Evolutionary conservation across 2,113 vertebrate species (phyloP), one percentile per base, ranked within the genome.

Genomic region (Dicentrarchus labrax): DNA sequence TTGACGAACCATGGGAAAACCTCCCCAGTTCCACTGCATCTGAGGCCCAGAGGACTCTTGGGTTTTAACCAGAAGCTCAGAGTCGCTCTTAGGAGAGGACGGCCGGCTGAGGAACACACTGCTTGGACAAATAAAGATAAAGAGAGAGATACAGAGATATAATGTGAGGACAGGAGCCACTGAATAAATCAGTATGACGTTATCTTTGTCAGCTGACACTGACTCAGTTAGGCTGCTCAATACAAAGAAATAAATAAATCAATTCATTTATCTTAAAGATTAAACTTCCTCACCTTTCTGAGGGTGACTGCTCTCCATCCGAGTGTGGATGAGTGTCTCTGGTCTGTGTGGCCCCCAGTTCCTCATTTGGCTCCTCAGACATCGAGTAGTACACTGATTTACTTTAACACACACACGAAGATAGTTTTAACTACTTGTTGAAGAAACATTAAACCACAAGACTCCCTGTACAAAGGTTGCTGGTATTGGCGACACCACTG

Each of bases 1-100:
- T n/a, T 15, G 69, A 80, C 85, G 1, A 82, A 99, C 98, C 94
- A 93, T 95, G 12, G 98, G 97, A 78, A 99, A 96, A 54, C 88
- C 96, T 62, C 98, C 98, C 98, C 98, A 99, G 91, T 92, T 92
- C 98, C 98, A 99, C 85, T 98, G 95, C 93, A 99, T 89, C 45
- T 92, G 95, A 78, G 96, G 96, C 56, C 96, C 96, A 41, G 92
- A 62, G n/a, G 86, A 83, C 74, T 96, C 96, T 0, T 91, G 93
- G 0, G 78, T 53, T 91, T 94, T 96, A 19, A 97, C 56, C 84
- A 97, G 90, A 71, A 99, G 92, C 90, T 99, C 98, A 0, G 98
- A 99, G 93, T 99, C 98, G n/a, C 98, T 99, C 94, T 93, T 98
- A 2, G 96, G 96, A 83, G 96, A 95, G 1, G 94, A 87, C 0